Percentiles rank a stretch among this genome's conserved stretches.
Evolutionary conservation across 2,113 vertebrate genomes (phyloP).

Genomic region (Peromyscus leucopus): DNA sequence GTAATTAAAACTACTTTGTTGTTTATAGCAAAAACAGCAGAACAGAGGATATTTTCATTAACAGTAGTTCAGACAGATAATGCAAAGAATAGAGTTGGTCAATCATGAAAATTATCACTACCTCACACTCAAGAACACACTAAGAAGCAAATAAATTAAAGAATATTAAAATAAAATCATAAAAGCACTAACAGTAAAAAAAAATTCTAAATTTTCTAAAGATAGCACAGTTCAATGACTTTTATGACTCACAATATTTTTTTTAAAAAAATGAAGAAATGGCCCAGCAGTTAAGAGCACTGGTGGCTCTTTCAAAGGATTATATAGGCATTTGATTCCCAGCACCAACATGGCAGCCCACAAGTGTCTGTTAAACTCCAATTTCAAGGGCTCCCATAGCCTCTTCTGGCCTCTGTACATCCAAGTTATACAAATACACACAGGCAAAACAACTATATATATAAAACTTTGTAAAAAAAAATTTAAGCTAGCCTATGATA

Average conservation of each 20-base stretch:
- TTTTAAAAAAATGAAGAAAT: neutral
- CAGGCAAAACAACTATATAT: neutral
- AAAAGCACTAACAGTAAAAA: conserved; percentile 23
- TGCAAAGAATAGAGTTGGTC: neutral
- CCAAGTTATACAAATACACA: neutral
- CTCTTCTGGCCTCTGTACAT: neutral
- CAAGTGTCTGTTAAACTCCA: neutral
- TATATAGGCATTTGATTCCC: neutral
- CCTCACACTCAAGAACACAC: neutral
- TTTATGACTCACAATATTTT: neutral
- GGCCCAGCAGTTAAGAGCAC: neutral
- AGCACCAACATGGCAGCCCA: neutral
- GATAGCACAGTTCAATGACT: neutral
- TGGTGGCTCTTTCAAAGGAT: neutral
- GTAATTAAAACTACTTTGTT: conserved; percentile 14
- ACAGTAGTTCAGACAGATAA: neutral
- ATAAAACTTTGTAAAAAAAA: neutral
- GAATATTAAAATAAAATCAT: conserved; percentile 37
- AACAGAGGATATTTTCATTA: neutral
- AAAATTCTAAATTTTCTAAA: neutral
- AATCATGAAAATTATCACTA: conserved; percentile 1
- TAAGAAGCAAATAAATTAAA: neutral
- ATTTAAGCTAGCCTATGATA: neutral
- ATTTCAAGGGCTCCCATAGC: neutral
- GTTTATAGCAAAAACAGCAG: neutral